phyloP scores from a whole-genome alignment of 2,797 vertebrate genomes.

The Choloepus didactylus region DNA sequence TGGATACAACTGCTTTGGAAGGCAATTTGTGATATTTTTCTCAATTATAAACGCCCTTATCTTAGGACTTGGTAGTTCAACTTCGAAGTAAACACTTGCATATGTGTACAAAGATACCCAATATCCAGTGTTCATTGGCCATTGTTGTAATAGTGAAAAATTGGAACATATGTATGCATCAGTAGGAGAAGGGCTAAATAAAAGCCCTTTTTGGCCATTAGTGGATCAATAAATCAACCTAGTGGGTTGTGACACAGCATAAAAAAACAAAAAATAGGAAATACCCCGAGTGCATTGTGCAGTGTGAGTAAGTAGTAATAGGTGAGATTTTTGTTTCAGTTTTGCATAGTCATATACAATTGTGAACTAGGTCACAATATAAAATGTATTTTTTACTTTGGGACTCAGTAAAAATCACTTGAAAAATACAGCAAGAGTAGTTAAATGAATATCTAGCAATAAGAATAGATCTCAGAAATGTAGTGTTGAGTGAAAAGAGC shows the following conservation, averaged over 20 bases:
- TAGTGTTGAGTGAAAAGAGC: neutral
- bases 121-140: neutral
- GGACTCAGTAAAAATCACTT: neutral
- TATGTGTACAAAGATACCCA: neutral
- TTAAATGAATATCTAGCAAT: neutral
- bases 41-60: neutral
- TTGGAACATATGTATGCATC: neutral
- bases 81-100: neutral
- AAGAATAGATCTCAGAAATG: neutral
- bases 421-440: neutral
- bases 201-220: neutral
- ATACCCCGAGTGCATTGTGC: neutral
- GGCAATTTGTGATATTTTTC: neutral
- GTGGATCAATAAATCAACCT: neutral
- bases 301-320: neutral
- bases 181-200: neutral
- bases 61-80: neutral
- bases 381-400: neutral
- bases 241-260: neutral
- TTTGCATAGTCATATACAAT: slow-evolving; percentile 28
- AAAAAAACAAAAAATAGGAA: slow-evolving; percentile 24
- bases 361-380: slow-evolving; percentile 39
- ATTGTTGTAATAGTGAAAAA: neutral
- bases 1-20: neutral
- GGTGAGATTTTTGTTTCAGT: slow-evolving; percentile 55